A percentile compares a stretch with the other conserved stretches of the same genome.
Conservation (phyloP, 2,797 vertebrate species). For the Neosalanx taihuensis region DNA sequence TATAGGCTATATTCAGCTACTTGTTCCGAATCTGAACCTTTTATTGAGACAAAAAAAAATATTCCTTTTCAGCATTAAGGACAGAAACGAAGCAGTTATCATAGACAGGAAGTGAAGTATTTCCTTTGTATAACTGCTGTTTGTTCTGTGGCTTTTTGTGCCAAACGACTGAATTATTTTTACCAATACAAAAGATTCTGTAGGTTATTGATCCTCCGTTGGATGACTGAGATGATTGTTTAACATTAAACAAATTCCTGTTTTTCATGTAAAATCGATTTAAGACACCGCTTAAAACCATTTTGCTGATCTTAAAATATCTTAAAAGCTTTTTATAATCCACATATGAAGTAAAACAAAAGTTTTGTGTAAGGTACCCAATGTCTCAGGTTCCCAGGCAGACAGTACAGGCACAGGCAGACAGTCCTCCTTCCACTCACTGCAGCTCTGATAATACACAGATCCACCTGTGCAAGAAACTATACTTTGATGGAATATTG, state of each 20-base stretch:
- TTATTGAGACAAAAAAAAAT: no score
- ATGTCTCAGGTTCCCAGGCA: slow-evolving; percentile 70
- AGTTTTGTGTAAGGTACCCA: neutral
- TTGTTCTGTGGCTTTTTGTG: neutral
- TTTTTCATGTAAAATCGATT: neutral
- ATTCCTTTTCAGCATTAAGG: slow-evolving; percentile 50
- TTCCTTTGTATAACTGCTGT: slow-evolving; percentile 10
- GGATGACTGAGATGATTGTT: neutral
- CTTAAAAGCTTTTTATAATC: neutral
- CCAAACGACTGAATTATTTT: neutral
- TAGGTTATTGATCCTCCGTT: neutral
- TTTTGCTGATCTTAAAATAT: neutral
- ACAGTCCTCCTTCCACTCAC: neutral
- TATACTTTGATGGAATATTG: no score
- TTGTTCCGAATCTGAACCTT: no score
- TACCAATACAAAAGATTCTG: neutral
- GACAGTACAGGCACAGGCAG: no score
- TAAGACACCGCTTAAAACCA: neutral
- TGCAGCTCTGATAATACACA: neutral
- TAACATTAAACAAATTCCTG: neutral
- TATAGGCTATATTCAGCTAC: no score
- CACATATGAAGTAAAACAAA: neutral
- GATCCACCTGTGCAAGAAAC: no score
- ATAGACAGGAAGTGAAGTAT: slow-evolving; percentile 49
- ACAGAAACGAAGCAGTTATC: slow-evolving; percentile 43